Percentiles rank a stretch among this genome's conserved stretches.
Evolutionary conservation across 1,140 invertebrate species (phyloP).

Genomic region (Eubasilissa regina): DNA sequence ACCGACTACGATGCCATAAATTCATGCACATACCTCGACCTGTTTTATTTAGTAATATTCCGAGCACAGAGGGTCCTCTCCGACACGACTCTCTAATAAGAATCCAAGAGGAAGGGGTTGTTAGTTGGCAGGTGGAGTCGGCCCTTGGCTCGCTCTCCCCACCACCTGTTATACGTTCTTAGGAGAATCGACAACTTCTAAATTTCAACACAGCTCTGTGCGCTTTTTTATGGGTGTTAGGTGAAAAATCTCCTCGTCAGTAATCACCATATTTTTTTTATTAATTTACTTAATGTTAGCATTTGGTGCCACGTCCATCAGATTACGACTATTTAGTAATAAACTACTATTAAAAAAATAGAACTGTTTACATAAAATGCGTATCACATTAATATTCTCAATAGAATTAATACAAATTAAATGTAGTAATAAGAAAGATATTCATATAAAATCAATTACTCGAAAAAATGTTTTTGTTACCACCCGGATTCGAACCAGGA

Average conservation of each 20-base stretch:
- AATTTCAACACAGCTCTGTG: slow-evolving; percentile 42
- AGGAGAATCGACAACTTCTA: slow-evolving; percentile 4
- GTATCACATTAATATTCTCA: no score
- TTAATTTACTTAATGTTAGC: background rate
- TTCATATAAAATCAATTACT: no score
- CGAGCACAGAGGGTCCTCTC: slow-evolving; percentile 22
- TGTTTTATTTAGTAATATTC: slow-evolving; percentile 27
- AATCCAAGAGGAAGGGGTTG: slow-evolving; percentile 31
- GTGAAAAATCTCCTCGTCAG: background rate
- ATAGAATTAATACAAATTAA: no score
- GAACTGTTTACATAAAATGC: no score
- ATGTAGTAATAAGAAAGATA: no score
- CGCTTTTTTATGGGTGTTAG: slow-evolving; percentile 18
- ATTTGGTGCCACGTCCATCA: no score
- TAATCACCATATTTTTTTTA: slow-evolving; percentile 3
- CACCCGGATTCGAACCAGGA: no score
- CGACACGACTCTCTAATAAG: slow-evolving; percentile 33
- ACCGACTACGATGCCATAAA: slow-evolving; percentile 14
- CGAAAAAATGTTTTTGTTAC: no score
- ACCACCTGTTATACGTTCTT: slow-evolving; percentile 44
- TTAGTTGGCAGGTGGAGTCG: slow-evolving; percentile 24
- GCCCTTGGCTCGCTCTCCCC: background rate
- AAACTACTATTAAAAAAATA: no score
- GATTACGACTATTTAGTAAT: no score
- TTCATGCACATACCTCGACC: slow-evolving; percentile 20